These are phyloP conservation scores for Rhyacichthys aspro DNA, from an alignment of 2,797 vertebrate genomes.

Conservation along the genomic window DNA sequence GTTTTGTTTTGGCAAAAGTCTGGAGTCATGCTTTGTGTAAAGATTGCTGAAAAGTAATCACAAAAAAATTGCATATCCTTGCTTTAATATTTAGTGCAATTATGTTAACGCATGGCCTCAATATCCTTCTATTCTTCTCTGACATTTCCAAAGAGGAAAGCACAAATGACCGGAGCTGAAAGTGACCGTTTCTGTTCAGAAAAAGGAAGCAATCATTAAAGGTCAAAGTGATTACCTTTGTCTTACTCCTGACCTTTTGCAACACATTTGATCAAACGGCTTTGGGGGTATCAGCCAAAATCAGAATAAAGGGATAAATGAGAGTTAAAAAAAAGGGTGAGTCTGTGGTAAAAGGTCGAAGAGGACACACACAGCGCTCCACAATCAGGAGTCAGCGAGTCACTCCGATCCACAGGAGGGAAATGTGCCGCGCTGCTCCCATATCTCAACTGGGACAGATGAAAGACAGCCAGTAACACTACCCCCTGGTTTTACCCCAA, in stretches of 20 bases:
- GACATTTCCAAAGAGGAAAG: slow-evolving; percentile 57
- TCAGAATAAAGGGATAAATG: slow-evolving; percentile 5
- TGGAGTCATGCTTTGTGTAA: too few relatives aligned
- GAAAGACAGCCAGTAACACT: slow-evolving; percentile 66
- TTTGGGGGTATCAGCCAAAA: slow-evolving; percentile 31
- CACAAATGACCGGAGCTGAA: slow-evolving; percentile 27
- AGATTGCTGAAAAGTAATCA: too few relatives aligned
- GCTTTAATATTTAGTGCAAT: too few relatives aligned
- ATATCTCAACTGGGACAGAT: slow-evolving; percentile 65
- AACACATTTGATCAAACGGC: slow-evolving; percentile 18
- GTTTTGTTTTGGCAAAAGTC: too few relatives aligned
- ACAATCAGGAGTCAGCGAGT: too few relatives aligned
- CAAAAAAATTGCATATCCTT: too few relatives aligned
- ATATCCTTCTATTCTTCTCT: slow-evolving; percentile 44
- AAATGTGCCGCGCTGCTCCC: slow-evolving; percentile 19
- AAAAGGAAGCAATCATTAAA: slow-evolving; percentile 77
- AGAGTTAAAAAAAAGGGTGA: slow-evolving; percentile 40
- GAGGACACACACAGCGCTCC: slow-evolving; percentile 31
- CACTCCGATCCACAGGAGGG: slow-evolving; percentile 21
- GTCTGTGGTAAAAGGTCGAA: slow-evolving; percentile 67
- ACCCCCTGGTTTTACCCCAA: slow-evolving; percentile 23
- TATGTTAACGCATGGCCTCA: slow-evolving; percentile 11
- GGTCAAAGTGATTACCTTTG: slow-evolving; percentile 79
- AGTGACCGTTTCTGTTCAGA: slow-evolving; percentile 49
- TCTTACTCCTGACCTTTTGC: slow-evolving; percentile 61